Percentiles rank a stretch among this genome's conserved stretches.
Evolutionary conservation across 2,113 vertebrate species (phyloP).

Genomic region (Leptobrachium ailaonicum): DNA sequence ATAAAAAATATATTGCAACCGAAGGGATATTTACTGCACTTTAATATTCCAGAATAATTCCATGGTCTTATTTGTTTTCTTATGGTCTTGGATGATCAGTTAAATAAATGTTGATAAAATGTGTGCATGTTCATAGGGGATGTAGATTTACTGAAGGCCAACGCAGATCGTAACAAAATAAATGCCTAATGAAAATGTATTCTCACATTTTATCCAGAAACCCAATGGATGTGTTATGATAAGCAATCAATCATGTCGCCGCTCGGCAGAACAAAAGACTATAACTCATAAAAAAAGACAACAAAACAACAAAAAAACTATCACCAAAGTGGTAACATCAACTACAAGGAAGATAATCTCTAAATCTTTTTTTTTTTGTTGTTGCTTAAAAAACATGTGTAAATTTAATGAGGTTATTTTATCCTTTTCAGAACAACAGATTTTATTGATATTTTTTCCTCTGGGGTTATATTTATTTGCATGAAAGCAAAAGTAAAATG

Average conservation of each 20-base stretch:
- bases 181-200: constrained; percentile 22
- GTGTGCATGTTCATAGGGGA: constrained; percentile 2
- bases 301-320: constrained; percentile 1
- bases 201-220: constrained; percentile 6
- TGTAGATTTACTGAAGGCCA: constrained; percentile 18
- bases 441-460: no score
- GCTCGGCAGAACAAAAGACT: constrained; percentile 5
- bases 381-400: no score
- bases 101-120: constrained; percentile 25
- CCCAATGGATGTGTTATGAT: constrained; percentile 28
- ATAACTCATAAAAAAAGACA: constrained; percentile 7
- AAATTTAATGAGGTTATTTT: no score
- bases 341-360: neutral
- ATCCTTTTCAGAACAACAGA: no score
- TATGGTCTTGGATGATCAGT: neutral
- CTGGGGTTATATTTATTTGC: no score
- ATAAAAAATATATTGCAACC: neutral
- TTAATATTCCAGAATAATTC: constrained; percentile 6
- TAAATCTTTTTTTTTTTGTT: neutral
- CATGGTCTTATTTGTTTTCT: neutral
- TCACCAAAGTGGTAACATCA: neutral
- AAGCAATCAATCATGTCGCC: constrained; percentile 22
- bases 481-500: no score
- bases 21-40: neutral
- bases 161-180: neutral